Conservation (phyloP, 1,140 invertebrate species). For the Brachionus koreanus region DNA sequence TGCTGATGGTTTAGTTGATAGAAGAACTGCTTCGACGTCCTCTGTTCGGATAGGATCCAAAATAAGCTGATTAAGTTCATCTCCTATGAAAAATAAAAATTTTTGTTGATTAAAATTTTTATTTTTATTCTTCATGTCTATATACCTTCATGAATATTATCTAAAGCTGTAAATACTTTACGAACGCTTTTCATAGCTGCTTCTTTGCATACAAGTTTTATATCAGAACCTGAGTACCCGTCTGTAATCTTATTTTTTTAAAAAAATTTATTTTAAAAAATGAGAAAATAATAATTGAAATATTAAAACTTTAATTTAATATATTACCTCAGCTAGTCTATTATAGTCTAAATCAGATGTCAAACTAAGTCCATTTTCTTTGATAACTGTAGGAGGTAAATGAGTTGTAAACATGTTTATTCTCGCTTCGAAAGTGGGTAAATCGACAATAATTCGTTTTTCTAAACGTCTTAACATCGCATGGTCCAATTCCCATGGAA, state of each 20-base stretch:
- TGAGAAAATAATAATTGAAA: no score
- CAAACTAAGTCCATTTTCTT: constrained; percentile 58
- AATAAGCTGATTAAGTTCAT: constrained; percentile 47
- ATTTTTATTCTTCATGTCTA: background rate
- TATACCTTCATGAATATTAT: constrained; percentile 56
- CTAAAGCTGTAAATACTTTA: constrained; percentile 60
- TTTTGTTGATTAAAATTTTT: background rate
- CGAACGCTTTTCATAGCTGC: constrained; percentile 64
- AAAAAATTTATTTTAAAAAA: no score
- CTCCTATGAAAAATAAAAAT: background rate
- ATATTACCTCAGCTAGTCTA: constrained; percentile 60
- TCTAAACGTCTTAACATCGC: constrained; percentile 81
- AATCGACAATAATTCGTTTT: constrained; percentile 75
- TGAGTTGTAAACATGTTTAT: constrained; percentile 66
- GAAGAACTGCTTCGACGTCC: constrained; percentile 60
- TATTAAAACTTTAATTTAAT: no score
- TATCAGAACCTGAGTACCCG: constrained; percentile 79
- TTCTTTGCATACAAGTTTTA: constrained; percentile 83
- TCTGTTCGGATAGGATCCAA: constrained; percentile 59
- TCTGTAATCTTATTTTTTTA: constrained; percentile 60
- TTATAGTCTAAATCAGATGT: constrained; percentile 61
- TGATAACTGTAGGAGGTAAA: constrained; percentile 59
- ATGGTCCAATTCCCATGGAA: constrained; percentile 84
- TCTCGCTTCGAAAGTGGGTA: constrained; percentile 68
- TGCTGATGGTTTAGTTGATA: constrained; percentile 61